Percentiles rank a stretch among this genome's conserved stretches.
Conservation (phyloP, 2,888 invertebrate species). For the Oxytorus armatus region DNA sequence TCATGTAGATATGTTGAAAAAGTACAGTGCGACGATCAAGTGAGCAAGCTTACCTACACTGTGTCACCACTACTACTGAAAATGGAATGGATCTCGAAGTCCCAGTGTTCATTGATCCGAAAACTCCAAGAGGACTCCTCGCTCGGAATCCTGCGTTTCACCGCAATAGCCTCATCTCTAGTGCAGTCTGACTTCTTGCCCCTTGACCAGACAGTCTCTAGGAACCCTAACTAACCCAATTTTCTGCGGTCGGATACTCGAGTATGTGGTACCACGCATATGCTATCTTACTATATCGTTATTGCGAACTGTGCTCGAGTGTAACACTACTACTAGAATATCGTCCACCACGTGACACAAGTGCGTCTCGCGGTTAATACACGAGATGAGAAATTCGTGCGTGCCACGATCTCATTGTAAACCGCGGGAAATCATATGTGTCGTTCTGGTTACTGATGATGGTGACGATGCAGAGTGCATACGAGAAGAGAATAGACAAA, state of each 20-base stretch:
- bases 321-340: slow-evolving; percentile 19
- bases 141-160: slow-evolving; percentile 52
- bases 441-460: slow-evolving; percentile 12
- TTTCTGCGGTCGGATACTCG: slow-evolving; percentile 28
- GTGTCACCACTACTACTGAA: slow-evolving; percentile 1
- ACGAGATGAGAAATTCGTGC: slow-evolving; percentile 37
- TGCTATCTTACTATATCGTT: slow-evolving; percentile 22
- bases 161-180: slow-evolving; percentile 31
- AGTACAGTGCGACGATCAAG: slow-evolving; percentile 16
- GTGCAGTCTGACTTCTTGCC: slow-evolving; percentile 35
- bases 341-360: slow-evolving; percentile 7
- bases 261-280: slow-evolving; percentile 20
- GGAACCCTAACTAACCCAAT: slow-evolving; percentile 56
- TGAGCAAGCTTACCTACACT: slow-evolving; percentile 29
- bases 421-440: neutral
- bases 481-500: slow-evolving; percentile 16
- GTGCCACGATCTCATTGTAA: neutral
- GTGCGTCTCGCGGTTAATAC: neutral
- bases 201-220: slow-evolving; percentile 33
- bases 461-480: neutral
- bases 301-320: neutral
- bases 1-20: slow-evolving; percentile 28
- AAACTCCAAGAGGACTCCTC: slow-evolving; percentile 30
- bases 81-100: slow-evolving; percentile 33
- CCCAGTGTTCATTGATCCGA: slow-evolving; percentile 45